Conservation (phyloP, 2,888 invertebrate genomes). For the Hanleya hanleyi region DNA sequence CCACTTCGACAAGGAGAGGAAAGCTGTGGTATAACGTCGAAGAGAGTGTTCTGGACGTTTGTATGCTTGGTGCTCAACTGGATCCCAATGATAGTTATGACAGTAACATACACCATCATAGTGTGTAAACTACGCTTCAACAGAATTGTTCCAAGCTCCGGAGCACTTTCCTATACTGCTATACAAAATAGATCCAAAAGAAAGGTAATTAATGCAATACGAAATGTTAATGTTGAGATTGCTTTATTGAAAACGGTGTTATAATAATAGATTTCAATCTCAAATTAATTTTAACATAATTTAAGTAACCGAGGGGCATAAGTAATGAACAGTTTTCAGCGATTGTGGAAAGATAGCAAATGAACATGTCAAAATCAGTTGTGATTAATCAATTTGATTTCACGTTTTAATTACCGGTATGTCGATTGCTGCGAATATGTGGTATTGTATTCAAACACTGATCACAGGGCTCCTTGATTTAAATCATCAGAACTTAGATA, state of each 20-base stretch:
- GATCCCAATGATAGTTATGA: conserved; percentile 63
- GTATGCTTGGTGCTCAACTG: conserved; percentile 65
- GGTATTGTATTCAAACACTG: too few relatives aligned
- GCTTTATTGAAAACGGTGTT: neutral
- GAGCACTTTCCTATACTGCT: conserved; percentile 46
- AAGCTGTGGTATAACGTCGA: conserved; percentile 52
- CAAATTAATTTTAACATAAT: too few relatives aligned
- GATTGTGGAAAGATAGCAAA: too few relatives aligned
- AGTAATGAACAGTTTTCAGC: too few relatives aligned
- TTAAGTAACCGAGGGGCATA: too few relatives aligned
- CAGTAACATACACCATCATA: conserved; percentile 55
- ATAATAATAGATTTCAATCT: too few relatives aligned
- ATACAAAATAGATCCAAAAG: conserved; percentile 56
- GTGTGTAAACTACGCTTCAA: conserved; percentile 51
- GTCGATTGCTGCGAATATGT: too few relatives aligned
- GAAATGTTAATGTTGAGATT: neutral
- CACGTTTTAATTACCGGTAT: too few relatives aligned
- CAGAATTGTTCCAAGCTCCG: conserved; percentile 51
- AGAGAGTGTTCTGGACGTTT: conserved; percentile 59
- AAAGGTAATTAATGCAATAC: conserved; percentile 40
- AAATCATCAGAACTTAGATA: too few relatives aligned
- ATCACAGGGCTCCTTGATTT: too few relatives aligned
- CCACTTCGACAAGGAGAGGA: conserved; percentile 44
- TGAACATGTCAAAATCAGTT: too few relatives aligned
- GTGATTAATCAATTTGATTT: too few relatives aligned